Base-by-base conservation (phyloP, 2,797 vertebrate species). In the Orestias chungarensis region DNA sequence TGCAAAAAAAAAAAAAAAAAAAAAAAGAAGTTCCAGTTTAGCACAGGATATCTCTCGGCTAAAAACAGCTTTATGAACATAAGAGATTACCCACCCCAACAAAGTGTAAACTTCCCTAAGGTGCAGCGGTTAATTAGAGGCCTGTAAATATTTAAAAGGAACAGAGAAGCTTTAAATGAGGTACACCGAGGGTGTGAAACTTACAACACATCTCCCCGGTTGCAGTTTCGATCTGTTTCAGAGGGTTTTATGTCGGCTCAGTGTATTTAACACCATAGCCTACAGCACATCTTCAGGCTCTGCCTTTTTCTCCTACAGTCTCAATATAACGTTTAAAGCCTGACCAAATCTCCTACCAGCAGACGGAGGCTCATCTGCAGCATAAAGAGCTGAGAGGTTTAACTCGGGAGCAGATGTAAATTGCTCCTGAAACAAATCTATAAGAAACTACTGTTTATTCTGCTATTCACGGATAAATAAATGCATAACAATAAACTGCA, bases 321-420 rank as follows among this genome's bases (percentile, higher is more conserved):
- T 86, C 75, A 40, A 70, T 87, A 85, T 82, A 85, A 83, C 71
- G 76, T 80, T 84, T 49, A 87, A 85, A 84, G 75, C 66, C 31
- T 8, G 3, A 80, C 40, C 40, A 86, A 77, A 66, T 59, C 68
- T 44, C 33, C 82, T 82, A 79, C 82, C 78, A 81, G 84, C 75
- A 81, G 78, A 87, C 59, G 70, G 68, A 73, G 64, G 74, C 73
- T 73, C 52, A 70, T 76, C 72, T 61, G 59, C 71, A 73, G 71
- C 68, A 82, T 81, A 75, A 82, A 84, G 79, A 68, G 80, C 74
- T 55, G 65, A 80, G 66, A 73, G 42, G 66, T 79, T 85, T 72
- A 75, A 80, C 74, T 27, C 70, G 66, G 71, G 69, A 78, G 67
- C 47, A 69, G 66, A 75, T 74, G 67, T 62, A 55, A 52, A 61